Base-by-base conservation (phyloP, 2,797 vertebrate species). In the Cryptoblepharus egeriae region DNA sequence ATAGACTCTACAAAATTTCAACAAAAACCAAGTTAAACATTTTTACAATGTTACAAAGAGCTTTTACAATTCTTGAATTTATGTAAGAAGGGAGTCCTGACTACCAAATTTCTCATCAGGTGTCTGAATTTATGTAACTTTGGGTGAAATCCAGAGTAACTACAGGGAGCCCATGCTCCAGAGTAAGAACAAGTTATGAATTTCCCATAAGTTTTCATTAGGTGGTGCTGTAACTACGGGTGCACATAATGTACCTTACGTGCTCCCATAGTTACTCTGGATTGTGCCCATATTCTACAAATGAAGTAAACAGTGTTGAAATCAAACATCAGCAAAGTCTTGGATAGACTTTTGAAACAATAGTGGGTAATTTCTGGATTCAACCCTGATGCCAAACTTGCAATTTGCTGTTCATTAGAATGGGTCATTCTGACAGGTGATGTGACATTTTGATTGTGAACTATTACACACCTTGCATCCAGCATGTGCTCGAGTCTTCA, bases 401-500 rank as follows among this genome's bases (percentile, higher is more conserved):
- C 82, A 80, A 89, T 87, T 78, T 49, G 6, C 35, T 55, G 76
- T 32, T 63, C 16, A 77, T 75, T 64, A 55, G 80, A 73, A 77
- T 18, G 24, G 42, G 80, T 88, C 69, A 88, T 30, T 37, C 83
- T 12, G 58, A 82, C 35, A 82, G 77, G 0, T 20, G 32, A 67
- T 32, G 63, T 0, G 0, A 35, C 67, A 22, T 55, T 72, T 65
- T 42, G 12, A 42, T 80, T 61, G 69, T 39, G 2, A 69, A 10
- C 83, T 55, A 32, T 0, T 0, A 77, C 85, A 3, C 96, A 99
- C 98, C 98, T 99, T 99, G 95, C 98, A 99, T 92, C 98, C 98
- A 69, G 97, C 92, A 72, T 98, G 97, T 85, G 93, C 93, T 89
- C 97, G 96, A 72, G 92, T 96, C 96, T 98, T 99, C 94, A 96